A percentile compares a stretch with the other conserved stretches of the same genome.
phyloP scores from a whole-genome alignment of 1,140 invertebrate species.

The Thaumetopoea pityocampa region DNA sequence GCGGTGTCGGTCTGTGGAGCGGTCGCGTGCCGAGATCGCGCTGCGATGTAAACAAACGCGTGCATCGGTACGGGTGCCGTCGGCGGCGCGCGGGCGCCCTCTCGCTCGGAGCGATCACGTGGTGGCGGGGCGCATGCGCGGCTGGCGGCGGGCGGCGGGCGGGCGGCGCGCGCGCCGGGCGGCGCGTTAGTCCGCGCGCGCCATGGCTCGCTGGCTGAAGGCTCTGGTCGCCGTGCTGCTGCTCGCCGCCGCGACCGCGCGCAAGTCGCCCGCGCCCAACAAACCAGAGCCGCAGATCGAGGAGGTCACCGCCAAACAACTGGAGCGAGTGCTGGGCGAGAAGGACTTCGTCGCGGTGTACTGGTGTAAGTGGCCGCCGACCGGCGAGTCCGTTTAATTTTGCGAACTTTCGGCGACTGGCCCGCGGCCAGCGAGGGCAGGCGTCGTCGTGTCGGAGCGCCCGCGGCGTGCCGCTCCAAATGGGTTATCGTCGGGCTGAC shows the following conservation, averaged over 20 bases:
- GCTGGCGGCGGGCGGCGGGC: constrained; percentile 34
- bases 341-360: constrained; percentile 96
- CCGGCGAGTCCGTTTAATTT: constrained; percentile 26
- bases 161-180: constrained; percentile 57
- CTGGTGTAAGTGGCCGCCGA: constrained; percentile 90
- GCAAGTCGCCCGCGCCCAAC: constrained; percentile 49
- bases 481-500: constrained; percentile 54
- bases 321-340: constrained; percentile 90
- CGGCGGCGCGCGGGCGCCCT: constrained; percentile 3
- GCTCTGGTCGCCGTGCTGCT: constrained; percentile 61
- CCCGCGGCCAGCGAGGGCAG: constrained; percentile 27
- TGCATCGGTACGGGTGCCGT: constrained; percentile 1
- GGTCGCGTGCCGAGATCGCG: too few relatives aligned
- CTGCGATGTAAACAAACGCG: constrained; percentile 14
- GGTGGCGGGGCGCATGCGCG: constrained; percentile 3
- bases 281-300: constrained; percentile 88
- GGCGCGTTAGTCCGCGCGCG: constrained; percentile 77
- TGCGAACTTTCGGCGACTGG: constrained; percentile 26
- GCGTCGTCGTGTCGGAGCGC: constrained; percentile 36
- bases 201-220: constrained; percentile 72
- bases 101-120: background rate
- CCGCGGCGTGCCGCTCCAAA: constrained; percentile 46
- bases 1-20: too few relatives aligned
- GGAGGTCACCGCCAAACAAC: constrained; percentile 93
- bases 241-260: constrained; percentile 56